These are phyloP conservation scores for Calyptommatus sinebrachiatus DNA, from an alignment of 2,113 vertebrate species.

Conservation along the genomic window DNA sequence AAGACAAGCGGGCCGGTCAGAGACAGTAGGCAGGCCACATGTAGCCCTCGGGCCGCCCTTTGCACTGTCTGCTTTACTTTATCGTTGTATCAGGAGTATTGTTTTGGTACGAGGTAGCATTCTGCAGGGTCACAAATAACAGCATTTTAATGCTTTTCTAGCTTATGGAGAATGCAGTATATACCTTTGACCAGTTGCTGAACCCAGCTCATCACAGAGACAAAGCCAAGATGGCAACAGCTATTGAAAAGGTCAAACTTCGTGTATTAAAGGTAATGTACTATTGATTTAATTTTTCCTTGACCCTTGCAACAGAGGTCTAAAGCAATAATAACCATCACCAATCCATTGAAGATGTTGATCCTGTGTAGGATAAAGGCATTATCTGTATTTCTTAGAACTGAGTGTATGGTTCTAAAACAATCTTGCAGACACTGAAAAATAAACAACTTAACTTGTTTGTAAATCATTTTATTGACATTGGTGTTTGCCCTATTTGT, in stretches of 20 bases:
- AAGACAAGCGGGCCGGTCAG: no score
- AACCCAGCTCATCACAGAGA: conserved; percentile 70
- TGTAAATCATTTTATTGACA: no score
- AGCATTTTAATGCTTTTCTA: conserved; percentile 56
- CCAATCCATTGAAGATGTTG: background rate
- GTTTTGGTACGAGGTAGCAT: background rate
- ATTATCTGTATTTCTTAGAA: conserved; percentile 2
- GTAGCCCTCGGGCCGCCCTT: no score
- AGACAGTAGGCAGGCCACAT: no score
- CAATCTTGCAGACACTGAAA: background rate
- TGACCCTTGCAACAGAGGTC: background rate
- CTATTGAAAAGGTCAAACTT: conserved; percentile 83
- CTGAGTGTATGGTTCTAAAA: background rate
- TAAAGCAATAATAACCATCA: background rate
- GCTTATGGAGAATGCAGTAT: conserved; percentile 86
- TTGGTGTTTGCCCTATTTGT: no score
- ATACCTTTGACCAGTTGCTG: conserved; percentile 85
- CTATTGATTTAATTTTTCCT: background rate
- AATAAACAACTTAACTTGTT: no score
- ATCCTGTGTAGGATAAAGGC: background rate
- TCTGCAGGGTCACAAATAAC: background rate
- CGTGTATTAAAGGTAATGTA: conserved; percentile 85
- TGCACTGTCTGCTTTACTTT: no score
- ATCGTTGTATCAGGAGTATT: background rate
- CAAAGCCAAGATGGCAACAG: conserved; percentile 52